A percentile compares a stretch with the other conserved stretches of the same genome.
Conservation (phyloP, 2,888 invertebrate genomes). For the Eupithecia abbreviata region DNA sequence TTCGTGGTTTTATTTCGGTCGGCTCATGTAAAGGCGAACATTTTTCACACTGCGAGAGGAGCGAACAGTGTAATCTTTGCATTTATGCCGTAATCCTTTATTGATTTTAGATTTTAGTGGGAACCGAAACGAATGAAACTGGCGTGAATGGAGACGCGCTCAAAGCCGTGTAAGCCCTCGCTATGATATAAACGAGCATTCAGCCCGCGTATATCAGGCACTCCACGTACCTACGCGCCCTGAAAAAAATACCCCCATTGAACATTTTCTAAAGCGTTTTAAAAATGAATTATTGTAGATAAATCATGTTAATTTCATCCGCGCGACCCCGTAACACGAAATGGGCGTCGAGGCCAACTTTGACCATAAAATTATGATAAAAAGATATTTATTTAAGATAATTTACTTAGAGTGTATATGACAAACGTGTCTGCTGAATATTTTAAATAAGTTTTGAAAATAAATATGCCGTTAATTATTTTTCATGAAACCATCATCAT, state of each 20-base stretch:
- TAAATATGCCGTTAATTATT: constrained; percentile 56
- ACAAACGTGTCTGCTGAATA: constrained; percentile 54
- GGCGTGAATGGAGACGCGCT: constrained; percentile 80
- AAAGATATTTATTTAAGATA: constrained; percentile 75
- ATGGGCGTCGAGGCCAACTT: constrained; percentile 71
- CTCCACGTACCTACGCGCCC: constrained; percentile 59
- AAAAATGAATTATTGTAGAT: constrained; percentile 57
- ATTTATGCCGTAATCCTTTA: constrained; percentile 83
- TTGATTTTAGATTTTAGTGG: constrained; percentile 84
- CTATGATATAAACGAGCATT: constrained; percentile 81
- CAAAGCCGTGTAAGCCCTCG: constrained; percentile 79
- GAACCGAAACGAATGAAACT: constrained; percentile 81
- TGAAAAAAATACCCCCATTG: constrained; percentile 47
- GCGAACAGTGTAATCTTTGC: constrained; percentile 82
- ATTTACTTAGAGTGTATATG: constrained; percentile 69
- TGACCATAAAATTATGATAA: constrained; percentile 77
- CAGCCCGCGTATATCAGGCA: constrained; percentile 70
- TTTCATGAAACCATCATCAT: constrained; percentile 63
- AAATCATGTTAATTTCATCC: constrained; percentile 55
- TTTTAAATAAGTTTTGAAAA: constrained; percentile 31
- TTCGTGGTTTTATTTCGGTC: constrained; percentile 83
- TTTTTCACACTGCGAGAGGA: constrained; percentile 79
- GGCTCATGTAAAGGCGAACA: constrained; percentile 79
- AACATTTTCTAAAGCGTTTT: constrained; percentile 42
- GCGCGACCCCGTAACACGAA: constrained; percentile 68